Conservation (phyloP, 2,113 vertebrate genomes). For the Brachyhypopomus gauderio region DNA sequence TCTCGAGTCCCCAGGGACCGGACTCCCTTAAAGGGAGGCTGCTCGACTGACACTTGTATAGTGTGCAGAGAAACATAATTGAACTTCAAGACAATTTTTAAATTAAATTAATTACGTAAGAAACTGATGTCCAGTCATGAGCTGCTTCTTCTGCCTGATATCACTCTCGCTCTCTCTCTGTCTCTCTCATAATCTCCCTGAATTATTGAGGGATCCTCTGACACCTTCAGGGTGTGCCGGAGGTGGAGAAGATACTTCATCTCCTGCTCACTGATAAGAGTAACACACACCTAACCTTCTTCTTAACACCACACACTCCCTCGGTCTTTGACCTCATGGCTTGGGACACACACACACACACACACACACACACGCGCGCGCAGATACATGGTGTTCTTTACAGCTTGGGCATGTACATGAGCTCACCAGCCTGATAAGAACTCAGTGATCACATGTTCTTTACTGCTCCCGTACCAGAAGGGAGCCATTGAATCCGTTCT, state of each 20-base stretch:
- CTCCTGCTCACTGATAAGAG: conserved; percentile 37
- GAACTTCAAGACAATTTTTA: conserved; percentile 20
- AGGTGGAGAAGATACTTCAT: conserved; percentile 47
- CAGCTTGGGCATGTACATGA: conserved; percentile 15
- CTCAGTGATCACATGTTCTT: conserved; percentile 13
- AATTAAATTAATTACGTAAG: conserved; percentile 10
- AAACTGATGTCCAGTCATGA: background rate
- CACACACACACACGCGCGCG: conserved; percentile 12
- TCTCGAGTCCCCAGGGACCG: too few species aligned
- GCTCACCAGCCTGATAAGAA: conserved; percentile 24
- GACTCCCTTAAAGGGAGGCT: too few species aligned
- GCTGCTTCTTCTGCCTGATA: background rate
- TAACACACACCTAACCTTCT: conserved; percentile 34
- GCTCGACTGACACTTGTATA: background rate
- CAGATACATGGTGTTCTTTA: conserved; percentile 11
- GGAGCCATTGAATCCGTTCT: too few species aligned
- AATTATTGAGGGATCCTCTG: conserved; percentile 63
- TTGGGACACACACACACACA: conserved; percentile 35
- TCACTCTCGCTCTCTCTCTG: conserved; percentile 10
- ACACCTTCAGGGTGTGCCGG: conserved; percentile 50
- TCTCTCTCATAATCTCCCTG: conserved; percentile 43
- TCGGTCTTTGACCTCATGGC: conserved; percentile 2
- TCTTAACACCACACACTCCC: conserved; percentile 2
- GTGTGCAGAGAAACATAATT: background rate
- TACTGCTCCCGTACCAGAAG: background rate